Evolutionary conservation across 1,140 invertebrate species (phyloP).

Genomic region (Copidosoma floridanum): DNA sequence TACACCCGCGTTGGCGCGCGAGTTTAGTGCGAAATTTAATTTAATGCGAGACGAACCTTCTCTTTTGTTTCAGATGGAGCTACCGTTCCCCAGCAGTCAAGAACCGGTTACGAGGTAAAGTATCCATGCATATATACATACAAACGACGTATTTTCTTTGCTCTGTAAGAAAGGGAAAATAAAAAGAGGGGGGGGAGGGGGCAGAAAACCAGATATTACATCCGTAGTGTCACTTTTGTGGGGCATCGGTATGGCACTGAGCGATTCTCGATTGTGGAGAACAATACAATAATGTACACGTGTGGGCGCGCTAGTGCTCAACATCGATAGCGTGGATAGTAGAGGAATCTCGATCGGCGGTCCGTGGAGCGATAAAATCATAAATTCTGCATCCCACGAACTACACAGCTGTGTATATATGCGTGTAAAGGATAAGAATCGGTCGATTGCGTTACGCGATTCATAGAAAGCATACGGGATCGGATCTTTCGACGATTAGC

Average conservation of each 20-base stretch:
- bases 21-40: neutral
- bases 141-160: neutral
- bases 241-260: too few species aligned
- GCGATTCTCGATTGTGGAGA: neutral
- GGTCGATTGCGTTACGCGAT: neutral
- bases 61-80: conserved; percentile 44
- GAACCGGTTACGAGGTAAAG: conserved; percentile 39
- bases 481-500: neutral
- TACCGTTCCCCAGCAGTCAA: conserved; percentile 33
- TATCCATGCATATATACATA: neutral
- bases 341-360: neutral
- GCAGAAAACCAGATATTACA: neutral
- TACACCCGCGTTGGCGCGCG: too few species aligned
- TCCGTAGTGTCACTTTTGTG: neutral
- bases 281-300: neutral
- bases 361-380: conserved; percentile 12
- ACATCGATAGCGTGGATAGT: neutral
- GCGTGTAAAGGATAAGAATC: neutral
- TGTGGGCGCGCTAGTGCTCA: neutral
- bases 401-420: conserved; percentile 6
- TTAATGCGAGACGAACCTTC: neutral
- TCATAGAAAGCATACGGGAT: too few species aligned
- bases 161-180: neutral
- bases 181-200: neutral
- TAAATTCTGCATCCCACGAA: conserved; percentile 29